Evolutionary conservation across 2,797 vertebrate genomes (phyloP), one percentile per base, ranked within the genome.

Genomic region (Crocodylus rhombifer): DNA sequence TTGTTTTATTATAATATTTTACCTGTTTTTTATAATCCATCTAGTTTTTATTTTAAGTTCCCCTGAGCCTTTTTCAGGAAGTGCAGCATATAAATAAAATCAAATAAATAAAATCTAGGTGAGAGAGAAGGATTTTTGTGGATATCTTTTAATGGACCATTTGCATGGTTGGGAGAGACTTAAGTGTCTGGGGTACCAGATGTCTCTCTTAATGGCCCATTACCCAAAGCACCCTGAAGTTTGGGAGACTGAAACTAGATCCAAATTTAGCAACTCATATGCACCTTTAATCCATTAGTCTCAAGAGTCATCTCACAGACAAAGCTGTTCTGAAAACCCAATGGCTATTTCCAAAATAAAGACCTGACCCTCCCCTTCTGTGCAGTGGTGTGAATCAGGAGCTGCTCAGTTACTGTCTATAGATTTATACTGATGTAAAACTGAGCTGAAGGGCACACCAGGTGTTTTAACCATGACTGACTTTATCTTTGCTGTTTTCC

Each of bases 371-470:
- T 77, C 28, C 30, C 61, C 84, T 65, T 5, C 76, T n/a, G 33
- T 17, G 36, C 14, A 4, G 1, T 1, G 57, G 8, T 6, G 18
- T 25, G 14, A 0, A 0, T n/a, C 77, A 62, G 0, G 1, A 77
- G 18, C 15, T 56, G 74, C 14, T 13, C 18, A 65, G 60, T 6
- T 74, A 20, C 15, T 61, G 25, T 8, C 71, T 36, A 20, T 71
- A 20, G 56, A 87, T 4, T 63, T 33, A 4, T 17, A 60, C 17
- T 30, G 23, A 83, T 30, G 21, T 65, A n/a, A 13, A 82, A 82
- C 26, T 60, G 3, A 82, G 77, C 8, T 0, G 18, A 84, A 25
- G 8, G 7, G 14, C 25, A 51, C 82, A 77, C 11, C 30, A 55
- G 13, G 18, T 80, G 16, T 55, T 76, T 36, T n/a, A 30, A 60